Evolutionary conservation across 2,113 vertebrate genomes (phyloP).

Genomic region (Poicephalus gulielmi): DNA sequence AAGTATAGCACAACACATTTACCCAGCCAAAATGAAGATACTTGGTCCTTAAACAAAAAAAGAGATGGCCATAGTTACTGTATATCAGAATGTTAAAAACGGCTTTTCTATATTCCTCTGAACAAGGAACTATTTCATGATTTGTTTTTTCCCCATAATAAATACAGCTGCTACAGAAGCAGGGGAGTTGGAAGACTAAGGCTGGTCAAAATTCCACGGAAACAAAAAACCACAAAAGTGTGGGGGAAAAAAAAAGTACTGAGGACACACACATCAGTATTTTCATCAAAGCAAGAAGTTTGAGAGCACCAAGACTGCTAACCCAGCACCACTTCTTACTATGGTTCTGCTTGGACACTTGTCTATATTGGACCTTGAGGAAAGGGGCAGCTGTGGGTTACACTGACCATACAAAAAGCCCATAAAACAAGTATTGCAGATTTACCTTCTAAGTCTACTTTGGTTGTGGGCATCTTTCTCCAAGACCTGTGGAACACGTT

Average conservation of each 20-base stretch:
- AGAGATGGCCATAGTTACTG: not conserved
- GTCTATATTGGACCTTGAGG: not conserved
- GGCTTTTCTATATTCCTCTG: not conserved
- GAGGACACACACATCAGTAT: not conserved
- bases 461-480: not conserved
- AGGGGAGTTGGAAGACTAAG: not conserved
- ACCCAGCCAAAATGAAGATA: not conserved
- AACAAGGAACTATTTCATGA: not conserved
- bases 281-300: not conserved
- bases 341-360: not conserved
- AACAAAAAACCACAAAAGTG: not conserved
- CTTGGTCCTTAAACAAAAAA: not conserved
- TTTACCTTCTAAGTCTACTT: not conserved
- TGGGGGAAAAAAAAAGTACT: not conserved
- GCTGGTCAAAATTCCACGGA: not conserved
- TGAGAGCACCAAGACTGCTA: not conserved
- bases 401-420: not conserved
- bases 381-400: not conserved
- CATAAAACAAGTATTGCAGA: not conserved
- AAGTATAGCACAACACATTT: not conserved
- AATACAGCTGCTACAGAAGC: not conserved
- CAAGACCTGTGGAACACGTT: not conserved
- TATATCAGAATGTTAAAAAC: not conserved
- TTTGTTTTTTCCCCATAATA: not conserved
- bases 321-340: not conserved